Evolutionary conservation across 2,113 vertebrate genomes (phyloP), one percentile per base, ranked within the genome.

Genomic region (Corapipo altera): DNA sequence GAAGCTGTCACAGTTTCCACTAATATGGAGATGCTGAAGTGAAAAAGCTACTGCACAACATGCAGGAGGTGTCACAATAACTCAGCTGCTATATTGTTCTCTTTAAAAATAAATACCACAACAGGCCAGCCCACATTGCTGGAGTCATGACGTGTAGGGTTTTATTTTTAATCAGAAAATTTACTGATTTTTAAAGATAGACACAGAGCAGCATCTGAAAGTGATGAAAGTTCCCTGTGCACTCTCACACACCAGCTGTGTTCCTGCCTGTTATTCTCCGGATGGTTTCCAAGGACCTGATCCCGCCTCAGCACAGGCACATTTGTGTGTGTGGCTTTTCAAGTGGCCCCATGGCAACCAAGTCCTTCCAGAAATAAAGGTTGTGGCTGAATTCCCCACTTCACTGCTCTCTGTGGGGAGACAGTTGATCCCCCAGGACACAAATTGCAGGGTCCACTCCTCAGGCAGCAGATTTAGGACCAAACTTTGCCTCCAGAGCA

Each of bases 41-140:
- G 76, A 82, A 95, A 67, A 95, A 89, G 70, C 91, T 72, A 71
- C 95, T 51, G 93, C 89, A 92, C 86, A 89, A 78, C 20, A 59
- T 39, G 77, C 95, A 91, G 86, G 76, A 92, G 95, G 86, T 94
- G 93, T 89, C 93, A 94, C 95, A 91, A 87, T 92, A 96, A 95
- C 93, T 75, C 93, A 89, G 80, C 86, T 91, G 91, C 80, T 95
- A 39, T 64, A 95, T 85, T 94, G 93, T 95, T 95, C 84, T 87
- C 93, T 87, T 95, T 69, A 93, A 95, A 97, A 93, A 95, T 92
- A 97, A 97, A 96, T 44, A 95, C 59, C 92, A 85, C 86, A 95
- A 93, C 89, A 94, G 84, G 86, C 91, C 69, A 52, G 93, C 84
- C 84, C 11, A 35, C 80, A 28, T 59, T 15, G 91, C 93, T 57